Evolutionary conservation across 2,797 vertebrate species (phyloP), one percentile per base, ranked within the genome.

Genomic region (Lindbergichthys nudifrons): DNA sequence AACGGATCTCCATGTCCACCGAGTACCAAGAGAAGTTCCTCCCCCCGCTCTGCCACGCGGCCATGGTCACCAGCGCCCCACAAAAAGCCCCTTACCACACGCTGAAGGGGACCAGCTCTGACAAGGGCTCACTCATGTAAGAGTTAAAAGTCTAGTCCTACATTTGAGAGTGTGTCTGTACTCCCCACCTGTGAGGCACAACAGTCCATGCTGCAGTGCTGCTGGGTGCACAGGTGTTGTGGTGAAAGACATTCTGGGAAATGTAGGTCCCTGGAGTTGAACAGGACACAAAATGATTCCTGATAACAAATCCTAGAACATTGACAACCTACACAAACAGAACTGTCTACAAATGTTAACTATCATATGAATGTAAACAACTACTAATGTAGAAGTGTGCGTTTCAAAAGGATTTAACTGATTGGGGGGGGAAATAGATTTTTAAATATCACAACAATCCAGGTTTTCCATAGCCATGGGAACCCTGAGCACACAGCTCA

Each of bases 1-100:
- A 46, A 3, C n/a, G 10, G 13, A 3, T 14, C 51, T 4, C 41
- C 50, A 67, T 70, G 57, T 65, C 53, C 63, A 92, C 89, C 3
- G 86, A 91, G 75, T 88, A 92, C 72, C 85, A 77, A 81, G 82
- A 83, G 7, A 83, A 46, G 57, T 92, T 83, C 62, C n/a, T 30
- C 1, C 47, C 46, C 8, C 74, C 75, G 0, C 9, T 10, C 48
- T 21, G 36, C 41, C 11, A 61, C 46, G 30, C 3, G 0, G 0
- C 53, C 0, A 3, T 65, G 4, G 1, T 62, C 48, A 5, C 30
- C 0, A 18, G 43, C 14, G 39, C 45, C 1, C 72, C 2, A 7
- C 30, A 26, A 36, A 83, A 61, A 45, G 6, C 73, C 46, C 73
- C 64, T 1, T 36, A 68, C 56, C 73, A 74, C 21, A 18, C 32